Conservation (phyloP, 2,113 vertebrate genomes). For the Leucopternis melanops region DNA sequence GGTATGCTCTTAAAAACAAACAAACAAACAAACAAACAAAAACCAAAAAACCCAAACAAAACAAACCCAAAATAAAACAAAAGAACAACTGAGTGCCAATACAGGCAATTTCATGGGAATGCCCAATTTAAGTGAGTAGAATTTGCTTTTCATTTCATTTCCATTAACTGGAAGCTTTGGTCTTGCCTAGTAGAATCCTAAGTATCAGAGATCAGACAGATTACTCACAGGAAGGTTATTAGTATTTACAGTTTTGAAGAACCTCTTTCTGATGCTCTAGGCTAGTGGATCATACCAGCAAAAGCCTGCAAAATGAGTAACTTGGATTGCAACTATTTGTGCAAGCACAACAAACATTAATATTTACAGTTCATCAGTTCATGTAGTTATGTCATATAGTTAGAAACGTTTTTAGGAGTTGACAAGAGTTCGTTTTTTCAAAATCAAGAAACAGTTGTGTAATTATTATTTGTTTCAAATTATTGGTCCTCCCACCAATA, state of each 20-base stretch:
- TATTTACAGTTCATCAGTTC: background rate
- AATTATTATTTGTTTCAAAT: background rate
- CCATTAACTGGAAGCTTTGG: background rate
- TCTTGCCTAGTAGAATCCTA: background rate
- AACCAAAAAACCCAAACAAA: no score
- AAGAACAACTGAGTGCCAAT: background rate
- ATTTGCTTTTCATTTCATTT: background rate
- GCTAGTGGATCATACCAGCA: background rate
- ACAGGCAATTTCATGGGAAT: background rate
- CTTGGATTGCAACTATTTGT: background rate
- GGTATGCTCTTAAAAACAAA: no score
- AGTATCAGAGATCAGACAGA: background rate
- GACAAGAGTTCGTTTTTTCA: background rate
- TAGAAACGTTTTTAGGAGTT: background rate
- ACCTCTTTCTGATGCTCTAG: background rate
- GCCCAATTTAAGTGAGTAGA: background rate
- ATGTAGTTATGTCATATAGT: background rate
- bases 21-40: no score
- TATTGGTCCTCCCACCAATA: background rate
- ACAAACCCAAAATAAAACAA: no score
- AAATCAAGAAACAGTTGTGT: background rate
- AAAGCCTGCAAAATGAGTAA: background rate
- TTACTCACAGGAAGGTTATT: background rate
- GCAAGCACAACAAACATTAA: background rate
- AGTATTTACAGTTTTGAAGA: background rate